These are phyloP conservation scores for Sphaerophoria taeniata DNA, from an alignment of 2,888 invertebrate genomes.

Conservation along the genomic window DNA sequence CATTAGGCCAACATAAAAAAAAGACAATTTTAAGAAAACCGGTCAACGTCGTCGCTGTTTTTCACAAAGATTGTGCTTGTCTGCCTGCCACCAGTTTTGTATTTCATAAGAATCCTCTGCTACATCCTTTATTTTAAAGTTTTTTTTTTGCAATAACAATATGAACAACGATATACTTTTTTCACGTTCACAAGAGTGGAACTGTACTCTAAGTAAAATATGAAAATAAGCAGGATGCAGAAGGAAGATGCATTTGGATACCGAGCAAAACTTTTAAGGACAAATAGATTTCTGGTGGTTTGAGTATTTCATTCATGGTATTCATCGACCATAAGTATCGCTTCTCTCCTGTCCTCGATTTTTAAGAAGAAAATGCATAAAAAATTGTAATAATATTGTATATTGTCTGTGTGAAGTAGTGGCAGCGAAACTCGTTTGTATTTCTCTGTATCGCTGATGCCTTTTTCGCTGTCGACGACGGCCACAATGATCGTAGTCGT, in stretches of 20 bases:
- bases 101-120: slow-evolving; percentile 5
- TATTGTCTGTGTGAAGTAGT: slow-evolving; percentile 62
- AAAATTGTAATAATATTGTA: slow-evolving; percentile 45
- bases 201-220: slow-evolving; percentile 36
- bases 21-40: slow-evolving; percentile 54
- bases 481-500: slow-evolving; percentile 15
- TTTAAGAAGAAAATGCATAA: slow-evolving; percentile 11
- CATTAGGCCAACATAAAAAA: slow-evolving; percentile 32
- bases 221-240: neutral
- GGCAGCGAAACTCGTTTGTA: slow-evolving; percentile 20
- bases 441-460: slow-evolving; percentile 25
- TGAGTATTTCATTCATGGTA: slow-evolving; percentile 68
- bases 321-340: slow-evolving; percentile 73
- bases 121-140: neutral
- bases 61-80: neutral
- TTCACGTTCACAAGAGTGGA: slow-evolving; percentile 47
- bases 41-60: slow-evolving; percentile 54
- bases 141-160: slow-evolving; percentile 58
- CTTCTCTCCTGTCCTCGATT: slow-evolving; percentile 17
- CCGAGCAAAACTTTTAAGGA: slow-evolving; percentile 45
- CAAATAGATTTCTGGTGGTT: slow-evolving; percentile 69
- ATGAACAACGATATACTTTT: slow-evolving; percentile 61
- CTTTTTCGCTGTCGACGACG: slow-evolving; percentile 30
- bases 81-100: neutral
- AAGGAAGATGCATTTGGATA: slow-evolving; percentile 38